Base-by-base conservation (phyloP, 2,888 invertebrate species). In the Pyrrhia umbra region DNA sequence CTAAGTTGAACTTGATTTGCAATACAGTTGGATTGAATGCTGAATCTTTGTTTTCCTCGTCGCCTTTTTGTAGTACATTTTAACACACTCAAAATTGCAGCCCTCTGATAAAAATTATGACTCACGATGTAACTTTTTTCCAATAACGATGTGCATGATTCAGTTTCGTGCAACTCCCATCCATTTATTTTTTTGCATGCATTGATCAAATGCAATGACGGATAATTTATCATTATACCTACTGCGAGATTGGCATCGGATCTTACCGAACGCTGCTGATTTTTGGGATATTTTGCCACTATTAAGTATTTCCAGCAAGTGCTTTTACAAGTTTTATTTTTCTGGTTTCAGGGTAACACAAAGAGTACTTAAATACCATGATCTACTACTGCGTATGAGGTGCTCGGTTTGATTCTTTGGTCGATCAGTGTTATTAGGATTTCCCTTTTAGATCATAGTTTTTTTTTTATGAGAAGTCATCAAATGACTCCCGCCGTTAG, bases 151-250 rank as follows among this genome's bases (percentile, higher is more conserved):
- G 51, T 68, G 60, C 68, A 68, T 85, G 84, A 86, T 70, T 87
- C 85, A 85, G 78, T 84, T 85, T 86, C 80, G 77, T 65, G 79
- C 71, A 83, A 84, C 73, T 75, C 69, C 66, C 73, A 80, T 77
- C 75, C 62, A 65, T 75, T 75, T 67, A 55, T 62, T 69, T 78
- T 80, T 83, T 86, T 81, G 76, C 75, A 60, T 55, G 68, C 76
- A 80, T 82, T 82, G 77, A 84, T 81, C 79, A 79, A 74, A 72
- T 79, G 74, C 68, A 81, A 74, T 74, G 75, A 76, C 68, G 70
- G 49, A 70, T 79, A 57, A 78, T 74, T 77, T 74, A 83, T 73
- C 68, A 77, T n/a, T n/a, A n/a, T 58, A n/a, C 34, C 5, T n/a
- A 74, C 43, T 27, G 45, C 40, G 25, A 50, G 37, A 49, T 71